Conservation (phyloP, 2,888 invertebrate genomes). For the Gasteruption jaculator region DNA sequence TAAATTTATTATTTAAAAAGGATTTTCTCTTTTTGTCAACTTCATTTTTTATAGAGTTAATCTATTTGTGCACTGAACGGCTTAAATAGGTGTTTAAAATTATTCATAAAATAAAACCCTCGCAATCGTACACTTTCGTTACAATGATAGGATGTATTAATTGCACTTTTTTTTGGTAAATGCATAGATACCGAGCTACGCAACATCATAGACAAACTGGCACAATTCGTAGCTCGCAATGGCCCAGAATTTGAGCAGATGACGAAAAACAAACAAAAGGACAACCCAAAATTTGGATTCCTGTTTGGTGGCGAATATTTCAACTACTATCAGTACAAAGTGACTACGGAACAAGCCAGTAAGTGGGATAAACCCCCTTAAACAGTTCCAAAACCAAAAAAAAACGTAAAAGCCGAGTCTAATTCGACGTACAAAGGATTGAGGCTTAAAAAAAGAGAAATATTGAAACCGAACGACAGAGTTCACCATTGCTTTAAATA, state of each 20-base stretch:
- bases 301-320: conserved; percentile 94
- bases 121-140: no score
- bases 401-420: conserved; percentile 34
- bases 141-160: no score
- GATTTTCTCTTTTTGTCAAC: no score
- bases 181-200: conserved; percentile 82
- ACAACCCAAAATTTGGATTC: conserved; percentile 96
- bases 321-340: conserved; percentile 96
- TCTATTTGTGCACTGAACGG: no score
- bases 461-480: conserved; percentile 28
- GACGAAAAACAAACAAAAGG: conserved; percentile 97
- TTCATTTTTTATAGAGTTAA: no score
- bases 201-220: conserved; percentile 97
- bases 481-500: conserved; percentile 27
- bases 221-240: conserved; percentile 98
- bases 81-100: no score
- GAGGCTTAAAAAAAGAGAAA: conserved; percentile 26
- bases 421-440: conserved; percentile 32
- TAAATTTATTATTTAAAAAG: no score
- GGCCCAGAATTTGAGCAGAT: conserved; percentile 99
- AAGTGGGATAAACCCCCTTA: conserved; percentile 55
- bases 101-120: no score
- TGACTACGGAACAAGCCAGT: conserved; percentile 91
- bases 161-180: no score
- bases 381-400: conserved; percentile 37